Evolutionary conservation across 1,140 invertebrate species (phyloP).

Genomic region (Helicorthomorpha holstii): DNA sequence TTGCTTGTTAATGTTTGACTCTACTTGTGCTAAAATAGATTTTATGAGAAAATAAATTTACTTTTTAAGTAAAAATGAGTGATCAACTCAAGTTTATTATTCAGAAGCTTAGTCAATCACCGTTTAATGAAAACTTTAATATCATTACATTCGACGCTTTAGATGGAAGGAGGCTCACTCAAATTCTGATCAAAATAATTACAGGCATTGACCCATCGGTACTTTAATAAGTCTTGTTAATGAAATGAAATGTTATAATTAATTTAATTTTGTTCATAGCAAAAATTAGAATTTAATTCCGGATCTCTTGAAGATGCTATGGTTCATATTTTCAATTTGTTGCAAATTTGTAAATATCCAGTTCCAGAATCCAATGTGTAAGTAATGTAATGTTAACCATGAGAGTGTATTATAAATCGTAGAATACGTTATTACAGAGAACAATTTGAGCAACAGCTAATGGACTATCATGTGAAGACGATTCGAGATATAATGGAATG

Average conservation of each 20-base stretch:
- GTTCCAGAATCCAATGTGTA: slow-evolving; percentile 11
- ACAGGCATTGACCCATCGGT: slow-evolving; percentile 37
- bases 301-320: slow-evolving; percentile 38
- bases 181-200: slow-evolving; percentile 49
- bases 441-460: too few relatives aligned
- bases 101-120: slow-evolving; percentile 50
- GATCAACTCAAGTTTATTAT: slow-evolving; percentile 66
- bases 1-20: too few relatives aligned
- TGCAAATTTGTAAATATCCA: slow-evolving; percentile 14
- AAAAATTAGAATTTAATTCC: slow-evolving; percentile 43
- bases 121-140: slow-evolving; percentile 58
- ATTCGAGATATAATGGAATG: slow-evolving; percentile 63
- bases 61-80: slow-evolving; percentile 33
- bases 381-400: not conserved
- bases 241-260: not conserved
- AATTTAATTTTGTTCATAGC: slow-evolving; percentile 17
- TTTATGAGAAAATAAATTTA: too few relatives aligned
- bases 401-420: slow-evolving; percentile 37
- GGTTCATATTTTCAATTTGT: slow-evolving; percentile 45
- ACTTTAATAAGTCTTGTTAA: slow-evolving; percentile 6
- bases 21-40: too few relatives aligned
- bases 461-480: too few relatives aligned
- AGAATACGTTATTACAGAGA: slow-evolving; percentile 52
- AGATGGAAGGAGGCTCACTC: slow-evolving; percentile 49
- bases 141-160: slow-evolving; percentile 71